Evolutionary conservation across 2,113 vertebrate species (phyloP).

Genomic region (Chionodraco myersi): DNA sequence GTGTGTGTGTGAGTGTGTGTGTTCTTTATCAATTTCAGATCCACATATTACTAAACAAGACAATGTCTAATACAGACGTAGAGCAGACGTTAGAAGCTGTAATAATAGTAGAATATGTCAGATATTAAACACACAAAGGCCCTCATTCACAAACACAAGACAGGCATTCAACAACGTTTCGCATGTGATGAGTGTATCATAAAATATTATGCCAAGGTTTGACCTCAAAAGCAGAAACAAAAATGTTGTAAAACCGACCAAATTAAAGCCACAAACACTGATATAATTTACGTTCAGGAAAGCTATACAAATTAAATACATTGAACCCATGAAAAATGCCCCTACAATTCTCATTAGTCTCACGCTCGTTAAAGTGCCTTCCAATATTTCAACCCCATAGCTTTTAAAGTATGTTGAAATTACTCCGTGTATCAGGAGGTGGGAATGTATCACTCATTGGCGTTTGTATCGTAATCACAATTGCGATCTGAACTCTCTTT

Average conservation of each 20-base stretch:
- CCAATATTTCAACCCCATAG: conserved; percentile 28
- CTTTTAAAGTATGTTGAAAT: conserved; percentile 44
- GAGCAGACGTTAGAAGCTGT: conserved; percentile 19
- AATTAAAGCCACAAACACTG: conserved; percentile 28
- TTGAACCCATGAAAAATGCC: conserved; percentile 21
- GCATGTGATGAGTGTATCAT: conserved; percentile 69
- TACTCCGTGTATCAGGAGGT: background rate
- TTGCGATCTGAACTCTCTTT: conserved; percentile 15
- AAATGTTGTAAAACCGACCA: conserved; percentile 38
- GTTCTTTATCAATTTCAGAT: conserved; percentile 27
- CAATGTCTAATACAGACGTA: conserved; percentile 17
- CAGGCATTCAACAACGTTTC: conserved; percentile 71
- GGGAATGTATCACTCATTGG: conserved; percentile 31
- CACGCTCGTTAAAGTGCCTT: conserved; percentile 33
- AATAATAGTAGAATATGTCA: conserved; percentile 47
- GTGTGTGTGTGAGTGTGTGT: background rate
- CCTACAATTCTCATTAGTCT: conserved; percentile 40
- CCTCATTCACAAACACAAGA: conserved; percentile 77
- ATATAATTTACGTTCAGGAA: conserved; percentile 49
- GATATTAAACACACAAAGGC: conserved; percentile 71
- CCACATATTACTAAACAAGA: conserved; percentile 31
- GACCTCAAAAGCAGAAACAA: conserved; percentile 29
- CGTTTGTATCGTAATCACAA: conserved; percentile 5
- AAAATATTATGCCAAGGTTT: conserved; percentile 35
- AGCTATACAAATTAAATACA: conserved; percentile 10